Conservation (phyloP, 1,140 invertebrate species). For the Anastrepha ludens region DNA sequence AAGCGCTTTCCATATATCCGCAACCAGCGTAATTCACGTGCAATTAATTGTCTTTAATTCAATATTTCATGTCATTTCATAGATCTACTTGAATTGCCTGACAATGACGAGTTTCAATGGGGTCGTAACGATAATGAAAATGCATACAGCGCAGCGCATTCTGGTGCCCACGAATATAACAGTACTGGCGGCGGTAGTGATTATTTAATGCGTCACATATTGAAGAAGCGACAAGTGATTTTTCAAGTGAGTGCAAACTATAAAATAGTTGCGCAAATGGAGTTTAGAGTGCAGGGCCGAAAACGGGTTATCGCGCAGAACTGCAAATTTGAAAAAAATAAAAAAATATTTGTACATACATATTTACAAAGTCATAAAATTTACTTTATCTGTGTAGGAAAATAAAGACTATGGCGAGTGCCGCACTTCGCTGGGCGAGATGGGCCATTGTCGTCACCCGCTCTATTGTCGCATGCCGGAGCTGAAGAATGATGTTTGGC, state of each 20-base stretch:
- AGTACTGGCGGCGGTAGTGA: constrained; percentile 29
- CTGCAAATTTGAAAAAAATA: neutral
- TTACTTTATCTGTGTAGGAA: constrained; percentile 59
- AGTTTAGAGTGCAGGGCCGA: neutral
- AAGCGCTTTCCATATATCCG: neutral
- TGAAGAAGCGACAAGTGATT: constrained; percentile 63
- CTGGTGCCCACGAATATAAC: constrained; percentile 24
- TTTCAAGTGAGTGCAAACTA: constrained; percentile 27
- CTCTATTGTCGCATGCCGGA: constrained; percentile 80
- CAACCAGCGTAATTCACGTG: neutral
- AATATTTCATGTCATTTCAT: constrained; percentile 1
- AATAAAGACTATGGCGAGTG: constrained; percentile 78
- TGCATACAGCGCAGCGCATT: constrained; percentile 33
- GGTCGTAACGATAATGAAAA: constrained; percentile 63
- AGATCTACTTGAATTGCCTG: constrained; percentile 68
- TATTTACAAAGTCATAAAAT: neutral
- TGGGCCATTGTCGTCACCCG: constrained; percentile 80
- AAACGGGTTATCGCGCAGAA: neutral
- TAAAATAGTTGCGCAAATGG: neutral
- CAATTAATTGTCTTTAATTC: constrained; percentile 11
- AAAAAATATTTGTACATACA: neutral
- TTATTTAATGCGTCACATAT: constrained; percentile 63
- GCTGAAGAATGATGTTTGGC: constrained; percentile 76
- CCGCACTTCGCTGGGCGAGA: constrained; percentile 77
- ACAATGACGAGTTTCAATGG: constrained; percentile 71